Base-by-base conservation (phyloP, 2,888 invertebrate genomes). In the Andrena haemorrhoa region DNA sequence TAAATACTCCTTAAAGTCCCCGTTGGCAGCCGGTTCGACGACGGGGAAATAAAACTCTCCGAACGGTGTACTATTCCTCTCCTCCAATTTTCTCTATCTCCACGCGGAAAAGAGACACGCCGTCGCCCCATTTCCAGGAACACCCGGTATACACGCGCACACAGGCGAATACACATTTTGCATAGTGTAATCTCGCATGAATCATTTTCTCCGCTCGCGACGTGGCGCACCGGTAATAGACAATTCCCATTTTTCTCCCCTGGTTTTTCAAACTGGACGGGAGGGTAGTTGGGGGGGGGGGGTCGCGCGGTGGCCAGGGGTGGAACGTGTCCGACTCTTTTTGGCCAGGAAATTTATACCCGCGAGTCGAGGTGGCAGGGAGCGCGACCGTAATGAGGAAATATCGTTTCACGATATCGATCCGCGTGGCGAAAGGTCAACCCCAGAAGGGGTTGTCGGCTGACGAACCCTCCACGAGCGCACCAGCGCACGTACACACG, bases 331-430 rank as follows among this genome's bases (percentile, higher is more conserved):
- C 69, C 69, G 60, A 60, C 64, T 64, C 61, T 51, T 76, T 69
- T 75, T 66, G 82, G 69, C 69, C 60, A 53, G 77, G 33, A 84
- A 86, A 85, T 86, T 83, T 82, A 85, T 83, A 76, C 58, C 49
- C 73, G 77, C 70, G 66, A 79, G 60, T 56, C 75, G 79, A 71
- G 75, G 77, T 79, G 80, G 76, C 74, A 75, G 82, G 79, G 79
- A 74, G 71, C 71, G 71, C 78, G 61, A 64, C 65, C 77, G 81
- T 88, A 88, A 88, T 88, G 85, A 88, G 88, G 85, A 88, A 88
- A 88, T 88, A 88, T 88, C 83, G 88, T 82, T 87, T 75, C 79
- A 75, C 83, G 73, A 87, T 84, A 88, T 88, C 89, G 88, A 88
- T 86, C 86, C 84, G 81, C 72, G 77, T 78, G 76, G 86, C 82